Evolutionary conservation across 2,888 invertebrate genomes (phyloP), one percentile per base, ranked within the genome.

Genomic region (Plebejus anna): DNA sequence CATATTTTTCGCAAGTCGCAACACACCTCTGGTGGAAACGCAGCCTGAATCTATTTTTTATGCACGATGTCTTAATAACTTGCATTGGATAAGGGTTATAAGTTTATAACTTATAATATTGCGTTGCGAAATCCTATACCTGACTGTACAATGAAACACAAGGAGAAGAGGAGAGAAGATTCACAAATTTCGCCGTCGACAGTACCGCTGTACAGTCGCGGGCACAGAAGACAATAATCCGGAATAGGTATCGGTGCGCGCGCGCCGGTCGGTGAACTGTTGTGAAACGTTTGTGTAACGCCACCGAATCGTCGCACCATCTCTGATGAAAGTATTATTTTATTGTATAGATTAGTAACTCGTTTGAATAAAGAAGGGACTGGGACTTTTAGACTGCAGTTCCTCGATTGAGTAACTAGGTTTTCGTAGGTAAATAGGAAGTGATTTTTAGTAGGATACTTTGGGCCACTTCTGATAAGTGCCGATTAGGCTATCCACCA

Each of bases 161-260:
- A 38, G 5, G 0, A 38, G 38, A 38, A 38, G 5, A 38, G 38
- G 38, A 38, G 6, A 38, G 38, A 38, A 38, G 38, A 38, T 57
- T 57, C 59, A 59, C 28, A 61, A 61, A 28, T 61, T 61, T 28
- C 28, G 28, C 11, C 11, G 61, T 28, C 28, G 61, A 11, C 61
- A 28, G 61, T 61, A 61, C 61, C 22, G 61, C 61, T 28, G 61
- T 61, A 61, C 28, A 28, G 28, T 28, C 61, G 9, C 61, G 9
- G 61, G 61, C 4, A 71, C 42, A 42, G n/a, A 89, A 89, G 88
- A 92, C 92, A 92, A 92, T 92, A 89, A 89, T 84, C 85, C 84
- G 82, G 92, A 92, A 93, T 93, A 94, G 91, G 93, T 91, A 94
- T 93, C 89, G 90, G 92, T 93, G 93, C 88, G 92, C 92, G 92